Evolutionary conservation across 2,113 vertebrate species (phyloP).

Genomic region (Trematocara unimaculatum): DNA sequence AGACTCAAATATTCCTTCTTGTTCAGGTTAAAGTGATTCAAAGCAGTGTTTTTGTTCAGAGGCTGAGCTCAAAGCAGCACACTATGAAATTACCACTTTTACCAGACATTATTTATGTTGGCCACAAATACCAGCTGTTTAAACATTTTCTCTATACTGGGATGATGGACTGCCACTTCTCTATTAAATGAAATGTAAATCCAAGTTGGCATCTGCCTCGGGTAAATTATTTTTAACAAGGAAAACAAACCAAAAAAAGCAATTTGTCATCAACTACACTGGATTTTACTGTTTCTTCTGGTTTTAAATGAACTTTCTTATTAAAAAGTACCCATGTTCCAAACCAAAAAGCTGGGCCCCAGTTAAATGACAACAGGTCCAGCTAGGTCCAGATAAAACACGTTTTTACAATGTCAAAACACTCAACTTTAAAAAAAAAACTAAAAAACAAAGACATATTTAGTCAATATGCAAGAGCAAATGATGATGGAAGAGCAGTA

Average conservation of each 20-base stretch:
- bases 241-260: background rate
- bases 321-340: background rate
- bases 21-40: background rate
- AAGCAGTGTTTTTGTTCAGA: background rate
- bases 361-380: background rate
- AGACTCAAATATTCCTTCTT: background rate
- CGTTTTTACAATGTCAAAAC: background rate
- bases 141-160: background rate
- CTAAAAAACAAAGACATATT: background rate
- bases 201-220: background rate
- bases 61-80: background rate
- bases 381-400: background rate
- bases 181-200: background rate
- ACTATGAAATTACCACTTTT: background rate
- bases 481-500: background rate
- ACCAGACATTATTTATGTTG: background rate
- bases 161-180: background rate
- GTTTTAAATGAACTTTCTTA: background rate
- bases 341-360: background rate
- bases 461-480: background rate
- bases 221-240: background rate
- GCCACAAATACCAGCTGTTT: background rate
- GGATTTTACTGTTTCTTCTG: background rate
- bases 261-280: background rate
- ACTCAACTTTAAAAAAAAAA: background rate